These are phyloP conservation scores for Jordanella pulchra DNA, from an alignment of 2,797 vertebrate species.

Conservation along the genomic window DNA sequence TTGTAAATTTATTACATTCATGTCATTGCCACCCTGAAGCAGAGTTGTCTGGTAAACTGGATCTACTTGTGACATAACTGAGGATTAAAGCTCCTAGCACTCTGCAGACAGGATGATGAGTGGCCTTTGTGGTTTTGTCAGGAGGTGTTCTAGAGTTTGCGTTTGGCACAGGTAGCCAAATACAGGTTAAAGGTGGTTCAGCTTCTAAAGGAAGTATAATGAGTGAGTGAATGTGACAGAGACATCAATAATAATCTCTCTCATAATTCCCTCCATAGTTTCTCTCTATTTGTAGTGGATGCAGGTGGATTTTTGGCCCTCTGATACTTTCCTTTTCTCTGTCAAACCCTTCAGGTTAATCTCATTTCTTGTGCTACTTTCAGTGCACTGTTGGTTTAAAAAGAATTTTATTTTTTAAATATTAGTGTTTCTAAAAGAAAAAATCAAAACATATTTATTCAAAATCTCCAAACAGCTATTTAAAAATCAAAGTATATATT, in stretches of 20 bases:
- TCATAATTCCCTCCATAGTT: slow-evolving; percentile 41
- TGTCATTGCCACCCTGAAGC: slow-evolving; percentile 27
- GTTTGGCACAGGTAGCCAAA: slow-evolving; percentile 33
- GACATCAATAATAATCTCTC: slow-evolving; percentile 68
- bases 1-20: slow-evolving; percentile 40
- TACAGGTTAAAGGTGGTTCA: slow-evolving; percentile 65
- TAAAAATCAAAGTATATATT: background rate
- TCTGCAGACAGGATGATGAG: slow-evolving; percentile 20
- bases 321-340: slow-evolving; percentile 31
- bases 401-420: background rate
- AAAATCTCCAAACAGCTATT: background rate
- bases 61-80: slow-evolving; percentile 17
- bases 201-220: slow-evolving; percentile 37
- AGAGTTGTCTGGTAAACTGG: slow-evolving; percentile 1
- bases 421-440: background rate
- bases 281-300: slow-evolving; percentile 40
- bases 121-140: slow-evolving; percentile 45
- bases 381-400: background rate
- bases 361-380: background rate
- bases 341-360: background rate
- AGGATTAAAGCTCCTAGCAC: slow-evolving; percentile 28
- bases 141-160: slow-evolving; percentile 24
- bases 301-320: slow-evolving; percentile 40
- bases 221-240: slow-evolving; percentile 17
- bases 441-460: background rate